These are phyloP conservation scores for Cirrhinus molitorella DNA, from an alignment of 2,797 vertebrate genomes.

Conservation along the genomic window DNA sequence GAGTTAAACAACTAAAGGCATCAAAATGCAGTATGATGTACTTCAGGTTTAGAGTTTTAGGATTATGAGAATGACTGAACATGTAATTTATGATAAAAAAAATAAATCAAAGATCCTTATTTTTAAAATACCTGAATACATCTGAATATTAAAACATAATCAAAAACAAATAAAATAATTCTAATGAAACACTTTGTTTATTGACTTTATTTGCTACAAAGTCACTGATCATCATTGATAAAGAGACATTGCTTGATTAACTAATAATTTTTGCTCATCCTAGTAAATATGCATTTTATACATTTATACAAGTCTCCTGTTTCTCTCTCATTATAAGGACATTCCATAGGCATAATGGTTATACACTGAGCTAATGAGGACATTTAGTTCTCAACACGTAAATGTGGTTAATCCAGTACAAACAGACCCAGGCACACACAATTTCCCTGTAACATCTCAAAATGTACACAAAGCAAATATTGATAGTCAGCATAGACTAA, in stretches of 20 bases:
- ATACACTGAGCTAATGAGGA: background rate
- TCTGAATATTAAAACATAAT: background rate
- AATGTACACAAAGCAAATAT: background rate
- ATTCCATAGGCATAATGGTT: background rate
- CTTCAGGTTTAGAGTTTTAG: background rate
- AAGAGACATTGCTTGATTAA: background rate
- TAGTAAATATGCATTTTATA: too few species aligned
- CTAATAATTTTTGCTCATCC: background rate
- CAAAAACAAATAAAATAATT: background rate
- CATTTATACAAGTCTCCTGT: too few species aligned
- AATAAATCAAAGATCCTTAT: background rate
- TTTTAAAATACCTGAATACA: background rate
- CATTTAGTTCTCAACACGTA: background rate
- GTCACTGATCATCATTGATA: background rate
- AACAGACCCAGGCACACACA: background rate
- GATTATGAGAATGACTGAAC: background rate
- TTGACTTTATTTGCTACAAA: background rate
- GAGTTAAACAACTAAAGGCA: background rate
- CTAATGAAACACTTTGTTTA: background rate
- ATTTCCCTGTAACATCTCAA: background rate
- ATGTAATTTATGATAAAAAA: background rate
- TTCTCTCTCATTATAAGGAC: background rate
- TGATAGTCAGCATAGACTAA: background rate
- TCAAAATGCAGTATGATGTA: background rate
- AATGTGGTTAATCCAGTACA: background rate